phyloP scores from a whole-genome alignment of 2,797 vertebrate species.

The Cynopterus sphinx region DNA sequence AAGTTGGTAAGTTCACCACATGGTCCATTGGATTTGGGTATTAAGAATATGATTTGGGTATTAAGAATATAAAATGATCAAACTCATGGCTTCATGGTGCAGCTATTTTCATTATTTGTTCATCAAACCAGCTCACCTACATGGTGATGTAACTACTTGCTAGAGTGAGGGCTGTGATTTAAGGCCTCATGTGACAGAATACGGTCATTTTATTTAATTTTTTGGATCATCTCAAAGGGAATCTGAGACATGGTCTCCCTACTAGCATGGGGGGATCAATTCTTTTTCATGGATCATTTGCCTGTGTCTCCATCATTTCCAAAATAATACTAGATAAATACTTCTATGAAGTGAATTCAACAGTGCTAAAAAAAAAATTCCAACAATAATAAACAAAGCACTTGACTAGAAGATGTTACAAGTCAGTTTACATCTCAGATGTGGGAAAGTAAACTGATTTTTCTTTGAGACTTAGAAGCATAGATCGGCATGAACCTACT shows the following conservation, averaged over 20 bases:
- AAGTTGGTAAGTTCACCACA: background rate
- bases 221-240: background rate
- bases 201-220: background rate
- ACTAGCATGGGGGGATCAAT: background rate
- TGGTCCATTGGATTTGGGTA: background rate
- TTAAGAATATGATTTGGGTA: too few species aligned
- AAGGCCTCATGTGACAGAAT: background rate
- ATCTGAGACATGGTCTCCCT: background rate
- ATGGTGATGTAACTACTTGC: background rate
- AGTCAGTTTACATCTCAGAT: background rate
- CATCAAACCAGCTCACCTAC: background rate
- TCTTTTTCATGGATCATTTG: background rate
- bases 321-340: constrained; percentile 20
- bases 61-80: background rate
- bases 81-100: background rate
- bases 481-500: background rate
- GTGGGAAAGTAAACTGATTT: background rate
- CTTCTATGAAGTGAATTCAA: background rate
- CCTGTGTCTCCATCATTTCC: background rate
- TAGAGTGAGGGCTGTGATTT: background rate
- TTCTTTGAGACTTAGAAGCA: background rate
- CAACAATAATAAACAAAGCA: background rate
- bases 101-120: constrained; percentile 13
- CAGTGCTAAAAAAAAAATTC: background rate
- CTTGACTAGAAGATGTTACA: background rate